Base-by-base conservation (phyloP, 2,888 invertebrate species). In the Dysmachus trigonus region DNA sequence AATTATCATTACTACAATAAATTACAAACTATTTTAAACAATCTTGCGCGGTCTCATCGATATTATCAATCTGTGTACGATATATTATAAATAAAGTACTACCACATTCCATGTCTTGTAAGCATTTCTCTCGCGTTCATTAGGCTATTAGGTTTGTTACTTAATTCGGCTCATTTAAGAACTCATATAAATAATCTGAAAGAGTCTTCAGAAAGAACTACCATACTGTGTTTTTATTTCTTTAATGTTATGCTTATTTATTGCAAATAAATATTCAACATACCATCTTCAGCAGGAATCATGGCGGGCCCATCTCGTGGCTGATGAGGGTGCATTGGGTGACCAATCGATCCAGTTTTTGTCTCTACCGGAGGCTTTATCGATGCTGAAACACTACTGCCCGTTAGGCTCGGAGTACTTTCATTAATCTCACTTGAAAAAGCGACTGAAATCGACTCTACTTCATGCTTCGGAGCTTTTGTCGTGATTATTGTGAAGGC, bases 241-340 rank as follows among this genome's bases (percentile, higher is more conserved):
- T 8, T 15, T 41, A 41, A 15, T 41, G 3, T 10, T 41, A 1
- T 41, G 38, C 13, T 41, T 3, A 13, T 13, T 41, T 41, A 41
- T 41, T 15, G 38, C 38, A 41, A 41, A 38, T 38, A 38, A 38
- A 41, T 41, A 41, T 13, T 41, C 2, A 41, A 41, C 38, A 41
- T 41, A 41, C 38, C 38, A 4, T 88, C 86, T 31, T 87, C 73
- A 2, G n/a, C 38, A 18, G 81, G 53, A 79, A 30, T 22, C 13
- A 38, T 53, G 30, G 38, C 41, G 7, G 31, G 2, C 3, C 38
- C 53, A 8, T 27, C 51, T 53, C 88, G 90, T 0, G 88, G 86
- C 79, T 90, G 90, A 82, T 91, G 91, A 1, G 91, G 91, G 87
- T 91, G 92, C 88, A 91, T 91, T 7, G 91, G 92, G 88, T 91